Conservation (phyloP, 1,140 invertebrate genomes). For the Magallana gigas region DNA sequence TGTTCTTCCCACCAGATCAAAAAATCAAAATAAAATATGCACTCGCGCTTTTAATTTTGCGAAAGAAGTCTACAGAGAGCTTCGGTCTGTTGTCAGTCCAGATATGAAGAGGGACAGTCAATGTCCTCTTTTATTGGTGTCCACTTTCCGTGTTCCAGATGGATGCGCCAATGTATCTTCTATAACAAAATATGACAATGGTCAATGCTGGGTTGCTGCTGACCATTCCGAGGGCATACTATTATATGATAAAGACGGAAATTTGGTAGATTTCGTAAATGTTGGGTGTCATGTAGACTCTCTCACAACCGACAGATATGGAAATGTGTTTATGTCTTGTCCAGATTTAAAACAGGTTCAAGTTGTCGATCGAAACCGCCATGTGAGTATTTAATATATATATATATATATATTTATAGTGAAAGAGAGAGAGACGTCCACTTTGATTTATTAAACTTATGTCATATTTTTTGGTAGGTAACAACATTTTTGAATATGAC, state of each 20-base stretch:
- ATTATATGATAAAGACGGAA: background rate
- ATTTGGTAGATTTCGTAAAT: background rate
- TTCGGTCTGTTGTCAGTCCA: background rate
- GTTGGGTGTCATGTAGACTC: slow-evolving; percentile 4
- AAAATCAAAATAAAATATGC: background rate
- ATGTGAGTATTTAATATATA: background rate
- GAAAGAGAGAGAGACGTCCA: background rate
- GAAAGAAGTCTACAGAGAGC: background rate
- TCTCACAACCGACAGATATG: background rate
- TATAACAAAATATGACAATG: background rate
- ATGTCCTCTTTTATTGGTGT: background rate
- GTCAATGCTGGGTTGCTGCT: slow-evolving; percentile 5
- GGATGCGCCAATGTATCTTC: background rate
- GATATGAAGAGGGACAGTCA: too few species aligned
- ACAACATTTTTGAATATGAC: slow-evolving; percentile 22
- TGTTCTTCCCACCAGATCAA: background rate
- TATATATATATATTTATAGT: too few species aligned
- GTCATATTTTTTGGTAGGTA: background rate
- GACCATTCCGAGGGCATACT: background rate
- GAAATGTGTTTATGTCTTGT: slow-evolving; percentile 10
- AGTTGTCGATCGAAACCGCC: background rate
- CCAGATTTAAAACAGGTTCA: slow-evolving; percentile 10
- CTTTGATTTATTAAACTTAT: too few species aligned
- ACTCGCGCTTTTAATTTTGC: background rate
- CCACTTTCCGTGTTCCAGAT: background rate